Percentiles rank a stretch among this genome's conserved stretches.
Conservation (phyloP, 2,888 invertebrate species). For the Microctonus aethiopoides region DNA sequence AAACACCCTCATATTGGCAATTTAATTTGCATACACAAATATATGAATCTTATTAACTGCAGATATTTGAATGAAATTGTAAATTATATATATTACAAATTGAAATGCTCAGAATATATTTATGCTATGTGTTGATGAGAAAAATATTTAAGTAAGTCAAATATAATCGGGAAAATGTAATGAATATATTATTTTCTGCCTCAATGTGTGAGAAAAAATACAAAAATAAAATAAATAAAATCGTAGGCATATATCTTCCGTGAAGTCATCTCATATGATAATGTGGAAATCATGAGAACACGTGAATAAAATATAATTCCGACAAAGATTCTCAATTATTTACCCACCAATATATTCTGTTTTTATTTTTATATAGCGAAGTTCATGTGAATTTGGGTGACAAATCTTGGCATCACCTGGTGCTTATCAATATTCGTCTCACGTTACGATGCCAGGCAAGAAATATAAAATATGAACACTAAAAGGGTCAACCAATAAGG, state of each 20-base stretch:
- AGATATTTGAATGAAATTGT: neutral
- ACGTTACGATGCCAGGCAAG: neutral
- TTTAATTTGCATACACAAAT: neutral
- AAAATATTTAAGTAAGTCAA: too few species aligned
- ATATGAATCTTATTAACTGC: neutral
- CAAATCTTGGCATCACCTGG: conserved; percentile 1
- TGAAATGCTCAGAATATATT: too few species aligned
- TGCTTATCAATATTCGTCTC: conserved; percentile 7
- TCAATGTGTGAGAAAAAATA: neutral
- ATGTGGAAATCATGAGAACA: neutral
- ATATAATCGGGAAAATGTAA: too few species aligned
- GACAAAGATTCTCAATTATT: neutral
- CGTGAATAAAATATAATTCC: neutral
- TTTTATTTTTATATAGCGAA: neutral
- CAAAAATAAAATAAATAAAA: neutral
- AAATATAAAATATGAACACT: neutral
- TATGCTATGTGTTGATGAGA: too few species aligned
- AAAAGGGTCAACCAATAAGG: neutral
- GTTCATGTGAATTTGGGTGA: conserved; percentile 17
- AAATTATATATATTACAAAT: neutral
- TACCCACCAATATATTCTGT: neutral
- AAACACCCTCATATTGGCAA: neutral
- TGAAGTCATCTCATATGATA: neutral
- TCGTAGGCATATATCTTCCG: too few species aligned
- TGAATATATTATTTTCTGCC: neutral